Base-by-base conservation (phyloP, 2,113 vertebrate genomes). In the Callospermophilus lateralis region DNA sequence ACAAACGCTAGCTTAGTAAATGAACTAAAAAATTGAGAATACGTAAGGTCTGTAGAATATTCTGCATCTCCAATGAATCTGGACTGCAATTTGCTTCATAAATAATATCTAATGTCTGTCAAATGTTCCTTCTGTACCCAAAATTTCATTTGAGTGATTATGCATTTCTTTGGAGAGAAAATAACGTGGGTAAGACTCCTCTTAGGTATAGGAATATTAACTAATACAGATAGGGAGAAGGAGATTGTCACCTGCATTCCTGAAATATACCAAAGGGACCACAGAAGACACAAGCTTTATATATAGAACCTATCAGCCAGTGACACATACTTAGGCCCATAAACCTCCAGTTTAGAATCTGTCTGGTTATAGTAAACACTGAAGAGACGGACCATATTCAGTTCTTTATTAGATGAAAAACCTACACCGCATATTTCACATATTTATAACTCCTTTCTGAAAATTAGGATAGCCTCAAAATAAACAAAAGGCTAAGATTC, bases 331-430 rank as follows among this genome's bases (percentile, higher is more conserved):
- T 53, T 45, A 90, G 32, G 65, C 45, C 76, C 48, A 73, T 0
- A 0, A 78, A 67, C 19, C 78, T 48, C 42, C 76, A 48, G 48
- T 34, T 92, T 45, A 94, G 30, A 79, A 22, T 73, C 45, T 16
- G 19, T 73, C 67, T 88, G 28, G 51, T 88, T 48, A 90, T 1
- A 42, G 58, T 24, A 93, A 96, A 93, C 39, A 45, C 42, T 9
- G 8, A 0, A 58, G 58, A 81, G 45, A 80, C 1, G 20, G 96
- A 88, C 30, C 68, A 68, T 61, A 39, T 13, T 84, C 74, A 34
- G 34, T 5, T 96, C 58, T 91, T 34, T 89, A 26, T 78, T 79
- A 93, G 42, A 79, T 55, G 20, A 88, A 95, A 89, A 97, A n/a
- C 34, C 63, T 70, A 67, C 7, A 37, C 9, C 1, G 68, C 24